A percentile compares a stretch with the other conserved stretches of the same genome.
phyloP scores from a whole-genome alignment of 2,888 invertebrate species.

The Campoletis raptor region DNA sequence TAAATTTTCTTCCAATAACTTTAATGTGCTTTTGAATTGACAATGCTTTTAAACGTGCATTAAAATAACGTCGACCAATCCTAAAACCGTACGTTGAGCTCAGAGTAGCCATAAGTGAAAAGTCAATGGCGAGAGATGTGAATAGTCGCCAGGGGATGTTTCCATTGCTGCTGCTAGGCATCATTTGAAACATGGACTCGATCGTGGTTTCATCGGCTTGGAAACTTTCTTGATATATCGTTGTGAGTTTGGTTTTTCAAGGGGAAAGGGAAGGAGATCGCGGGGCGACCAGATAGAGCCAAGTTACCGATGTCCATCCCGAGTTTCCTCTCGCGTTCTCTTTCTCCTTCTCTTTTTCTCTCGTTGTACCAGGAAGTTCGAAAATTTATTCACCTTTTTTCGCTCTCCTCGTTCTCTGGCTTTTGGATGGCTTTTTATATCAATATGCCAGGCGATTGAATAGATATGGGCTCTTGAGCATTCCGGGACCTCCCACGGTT shows the following conservation, averaged over 20 bases:
- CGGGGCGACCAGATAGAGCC: conserved; percentile 49
- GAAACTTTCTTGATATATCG: conserved; percentile 77
- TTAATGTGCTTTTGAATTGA: neutral
- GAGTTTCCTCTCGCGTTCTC: conserved; percentile 49
- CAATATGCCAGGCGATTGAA: conserved; percentile 76
- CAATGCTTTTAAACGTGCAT: neutral
- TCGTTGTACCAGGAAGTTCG: conserved; percentile 75
- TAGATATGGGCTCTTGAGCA: conserved; percentile 72
- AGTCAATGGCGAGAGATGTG: conserved; percentile 19
- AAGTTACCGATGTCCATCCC: conserved; percentile 56
- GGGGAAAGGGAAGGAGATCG: conserved; percentile 62
- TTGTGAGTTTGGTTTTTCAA: conserved; percentile 38
- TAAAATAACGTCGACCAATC: conserved; percentile 17
- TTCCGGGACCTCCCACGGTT: conserved; percentile 74
- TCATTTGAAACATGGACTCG: conserved; percentile 64
- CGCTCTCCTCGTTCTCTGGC: conserved; percentile 66
- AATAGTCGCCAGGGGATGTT: conserved; percentile 39
- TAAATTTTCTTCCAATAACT: neutral
- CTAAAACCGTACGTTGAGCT: conserved; percentile 31
- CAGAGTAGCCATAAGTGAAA: conserved; percentile 56
- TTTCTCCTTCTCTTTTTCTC: conserved; percentile 30
- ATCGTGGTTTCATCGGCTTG: conserved; percentile 69
- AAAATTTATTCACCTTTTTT: conserved; percentile 79
- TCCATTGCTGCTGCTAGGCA: conserved; percentile 38
- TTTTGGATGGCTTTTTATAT: conserved; percentile 77